These are phyloP conservation scores for Meloidogyne floridensis DNA, from an alignment of 1,140 invertebrate species.

Conservation along the genomic window DNA sequence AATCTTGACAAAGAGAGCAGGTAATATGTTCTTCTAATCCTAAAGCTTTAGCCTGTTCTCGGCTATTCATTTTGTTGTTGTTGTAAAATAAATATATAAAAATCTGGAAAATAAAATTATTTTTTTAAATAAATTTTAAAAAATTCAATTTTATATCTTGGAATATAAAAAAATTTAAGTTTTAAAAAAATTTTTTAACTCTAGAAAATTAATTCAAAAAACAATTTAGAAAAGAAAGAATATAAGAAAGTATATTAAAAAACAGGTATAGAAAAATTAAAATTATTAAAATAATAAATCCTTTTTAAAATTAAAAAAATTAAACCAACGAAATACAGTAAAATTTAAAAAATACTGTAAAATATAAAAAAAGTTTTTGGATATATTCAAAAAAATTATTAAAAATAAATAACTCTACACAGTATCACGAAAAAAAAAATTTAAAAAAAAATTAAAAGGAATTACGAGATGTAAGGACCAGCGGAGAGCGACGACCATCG, in stretches of 20 bases:
- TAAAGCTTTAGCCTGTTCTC: not conserved
- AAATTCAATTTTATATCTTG: no score
- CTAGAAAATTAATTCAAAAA: no score
- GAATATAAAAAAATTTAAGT: no score
- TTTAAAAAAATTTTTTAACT: no score
- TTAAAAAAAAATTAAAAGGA: not conserved
- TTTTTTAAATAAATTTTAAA: no score
- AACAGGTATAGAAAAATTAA: no score
- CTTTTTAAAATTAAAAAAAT: no score
- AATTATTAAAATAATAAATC: no score
- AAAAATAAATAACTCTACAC: not conserved
- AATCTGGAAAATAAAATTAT: not conserved
- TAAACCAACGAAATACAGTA: no score
- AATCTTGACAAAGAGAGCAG: conserved; percentile 30
- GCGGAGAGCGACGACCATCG: conserved; percentile 7
- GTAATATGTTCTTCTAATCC: conserved; percentile 28
- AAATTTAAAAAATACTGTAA: not conserved
- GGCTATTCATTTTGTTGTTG: not conserved
- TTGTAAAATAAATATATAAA: not conserved
- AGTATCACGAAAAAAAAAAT: not conserved
- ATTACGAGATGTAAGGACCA: not conserved
- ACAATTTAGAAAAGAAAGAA: no score
- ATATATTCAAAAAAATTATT: not conserved
- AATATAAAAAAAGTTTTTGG: not conserved
- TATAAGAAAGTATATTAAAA: no score